Conservation (phyloP, 2,797 vertebrate genomes). For the Hirundo rustica region DNA sequence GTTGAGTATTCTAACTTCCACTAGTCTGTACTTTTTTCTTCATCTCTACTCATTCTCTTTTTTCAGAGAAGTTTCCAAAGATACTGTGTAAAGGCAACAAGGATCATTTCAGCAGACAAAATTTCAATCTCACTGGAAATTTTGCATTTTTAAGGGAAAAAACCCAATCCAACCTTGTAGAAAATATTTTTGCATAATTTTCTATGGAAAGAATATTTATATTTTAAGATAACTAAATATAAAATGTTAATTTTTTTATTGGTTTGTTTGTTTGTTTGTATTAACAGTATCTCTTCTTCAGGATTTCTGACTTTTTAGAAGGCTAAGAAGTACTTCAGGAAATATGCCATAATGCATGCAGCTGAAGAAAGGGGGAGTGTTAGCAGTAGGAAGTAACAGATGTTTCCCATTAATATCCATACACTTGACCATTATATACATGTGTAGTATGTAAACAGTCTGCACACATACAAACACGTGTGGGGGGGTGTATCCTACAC, state of each 20-base stretch:
- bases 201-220: neutral
- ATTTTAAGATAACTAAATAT: neutral
- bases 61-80: neutral
- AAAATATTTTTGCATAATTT: neutral
- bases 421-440: neutral
- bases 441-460: neutral
- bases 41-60: neutral
- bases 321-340: neutral
- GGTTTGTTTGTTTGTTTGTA: neutral
- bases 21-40: neutral
- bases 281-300: neutral
- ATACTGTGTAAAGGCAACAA: neutral
- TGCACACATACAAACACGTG: rapidly evolving
- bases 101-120: neutral
- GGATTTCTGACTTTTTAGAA: neutral
- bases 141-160: neutral
- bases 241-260: neutral
- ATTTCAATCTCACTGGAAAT: neutral
- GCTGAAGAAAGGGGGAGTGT: rapidly evolving
- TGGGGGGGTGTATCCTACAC: neutral
- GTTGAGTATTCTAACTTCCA: neutral
- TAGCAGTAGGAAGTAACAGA: neutral
- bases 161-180: neutral
- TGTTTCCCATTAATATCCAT: neutral
- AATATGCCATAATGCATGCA: neutral